phyloP scores from a whole-genome alignment of 2,888 invertebrate genomes.

The Catocala fraxini region DNA sequence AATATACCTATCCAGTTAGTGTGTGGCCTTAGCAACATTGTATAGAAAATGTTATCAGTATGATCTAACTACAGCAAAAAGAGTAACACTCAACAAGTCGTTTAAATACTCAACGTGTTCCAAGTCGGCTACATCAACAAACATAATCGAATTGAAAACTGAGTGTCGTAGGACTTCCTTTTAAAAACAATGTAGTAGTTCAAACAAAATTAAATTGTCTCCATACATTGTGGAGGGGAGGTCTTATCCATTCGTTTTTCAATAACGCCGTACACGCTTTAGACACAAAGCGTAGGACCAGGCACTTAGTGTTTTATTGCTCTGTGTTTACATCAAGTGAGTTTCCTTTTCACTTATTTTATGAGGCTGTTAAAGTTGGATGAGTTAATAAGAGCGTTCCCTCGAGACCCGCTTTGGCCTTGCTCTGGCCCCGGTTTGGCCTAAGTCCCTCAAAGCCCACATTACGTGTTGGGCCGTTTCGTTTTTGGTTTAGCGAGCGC shows the following conservation, averaged over 20 bases:
- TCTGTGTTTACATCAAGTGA: conserved; percentile 48
- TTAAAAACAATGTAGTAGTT: background rate
- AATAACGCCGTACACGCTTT: conserved; percentile 22
- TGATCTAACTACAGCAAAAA: no score
- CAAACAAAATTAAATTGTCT: background rate
- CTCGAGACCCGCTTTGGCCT: conserved; percentile 47
- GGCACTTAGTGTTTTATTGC: conserved; percentile 50
- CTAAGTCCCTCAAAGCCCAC: conserved; percentile 44
- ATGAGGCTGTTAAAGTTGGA: conserved; percentile 63
- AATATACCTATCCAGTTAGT: no score
- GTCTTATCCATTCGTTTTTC: conserved; percentile 4
- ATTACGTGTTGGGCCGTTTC: conserved; percentile 31
- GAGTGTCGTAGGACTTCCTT: background rate
- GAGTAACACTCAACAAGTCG: no score
- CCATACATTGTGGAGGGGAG: background rate
- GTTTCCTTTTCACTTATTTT: conserved; percentile 61
- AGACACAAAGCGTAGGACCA: conserved; percentile 22
- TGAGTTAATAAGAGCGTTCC: conserved; percentile 64
- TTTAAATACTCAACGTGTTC: no score
- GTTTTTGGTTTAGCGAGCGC: conserved; percentile 31
- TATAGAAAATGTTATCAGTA: no score
- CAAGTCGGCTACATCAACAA: no score
- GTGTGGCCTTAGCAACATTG: no score
- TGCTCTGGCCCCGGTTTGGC: conserved; percentile 24
- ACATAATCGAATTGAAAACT: background rate